Evolutionary conservation across 30 jellyfish, hydroid and myxozoan species (phyloP).

Genomic region (Hydractinia symbiolongicarpus): DNA sequence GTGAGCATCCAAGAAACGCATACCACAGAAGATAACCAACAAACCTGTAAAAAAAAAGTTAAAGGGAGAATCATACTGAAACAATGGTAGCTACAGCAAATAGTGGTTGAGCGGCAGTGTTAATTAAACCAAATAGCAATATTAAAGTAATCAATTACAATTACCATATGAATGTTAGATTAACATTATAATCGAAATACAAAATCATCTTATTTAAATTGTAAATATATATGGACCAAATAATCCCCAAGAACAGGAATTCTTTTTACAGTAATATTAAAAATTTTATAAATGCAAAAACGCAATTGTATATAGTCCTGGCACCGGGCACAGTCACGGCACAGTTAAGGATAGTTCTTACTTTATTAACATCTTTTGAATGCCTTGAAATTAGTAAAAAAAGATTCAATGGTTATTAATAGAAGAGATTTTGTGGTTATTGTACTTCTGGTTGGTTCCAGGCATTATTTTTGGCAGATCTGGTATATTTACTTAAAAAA

Average conservation of each 20-base stretch:
- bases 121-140: neutral
- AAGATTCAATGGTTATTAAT: neutral
- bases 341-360: neutral
- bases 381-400: neutral
- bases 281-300: neutral
- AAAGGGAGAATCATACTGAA: neutral
- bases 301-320: neutral
- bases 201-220: neutral
- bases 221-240: neutral
- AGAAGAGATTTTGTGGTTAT: neutral
- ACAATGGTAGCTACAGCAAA: too few species aligned
- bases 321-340: neutral
- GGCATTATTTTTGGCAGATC: neutral
- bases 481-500: neutral
- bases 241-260: neutral
- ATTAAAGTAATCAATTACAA: neutral
- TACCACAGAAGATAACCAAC: neutral
- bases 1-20: neutral
- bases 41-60: neutral
- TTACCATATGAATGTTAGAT: neutral
- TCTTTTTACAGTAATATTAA: neutral
- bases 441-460: neutral
- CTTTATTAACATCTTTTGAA: neutral
- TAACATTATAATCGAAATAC: neutral
- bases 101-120: slow-evolving; percentile 5